Base-by-base conservation (phyloP, 1,140 invertebrate genomes). In the Capitella teleta region DNA sequence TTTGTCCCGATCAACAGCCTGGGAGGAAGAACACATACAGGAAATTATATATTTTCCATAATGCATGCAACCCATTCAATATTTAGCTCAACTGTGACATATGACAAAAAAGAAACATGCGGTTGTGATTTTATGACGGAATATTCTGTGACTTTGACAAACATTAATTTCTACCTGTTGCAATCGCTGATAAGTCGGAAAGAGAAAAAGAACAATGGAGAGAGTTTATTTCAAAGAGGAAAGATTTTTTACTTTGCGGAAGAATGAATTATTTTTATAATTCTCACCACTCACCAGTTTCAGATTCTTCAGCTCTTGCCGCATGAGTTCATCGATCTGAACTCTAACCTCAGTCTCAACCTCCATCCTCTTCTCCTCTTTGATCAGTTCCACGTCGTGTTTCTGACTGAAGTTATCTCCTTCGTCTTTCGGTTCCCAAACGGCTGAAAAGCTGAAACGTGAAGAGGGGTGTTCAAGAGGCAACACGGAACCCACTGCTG, bases 311-410 rank as follows among this genome's bases (percentile, higher is more conserved):
- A 93, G 66, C 67, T 91, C 87, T 66, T 80, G 78, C 61, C 87
- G 80, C 77, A 96, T 83, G 41, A 86, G 76, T 59, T 87, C 82
- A 71, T 96, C 91, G 1, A 93, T 87, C 23, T 77, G 76, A 38
- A 82, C 74, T 58, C 91, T 74, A 16, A 95, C 78, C 71, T 92
- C 87, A 49, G 80, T 75, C 67, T 93, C 88, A 26, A 95, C 79
- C 55, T 88, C 82, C 2, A 76, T 73, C 54, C 83, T 79, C 68
- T 93, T 92, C 55, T 91, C 84, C 51, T 79, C 74, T 59, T 84
- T 67, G 38, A 76, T 80, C 43, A 95, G 83, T 50, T 89, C 82
- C 51, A 79, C 72, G 61, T 93, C 87, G 61, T 84, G 82, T 6
- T 75, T 72, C 58, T 89, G 85, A 36, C 72, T 66, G 0, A 78